Evolutionary conservation across 1,140 invertebrate species (phyloP), one percentile per base, ranked within the genome.

Genomic region (Pygmarrhopalites habei): DNA sequence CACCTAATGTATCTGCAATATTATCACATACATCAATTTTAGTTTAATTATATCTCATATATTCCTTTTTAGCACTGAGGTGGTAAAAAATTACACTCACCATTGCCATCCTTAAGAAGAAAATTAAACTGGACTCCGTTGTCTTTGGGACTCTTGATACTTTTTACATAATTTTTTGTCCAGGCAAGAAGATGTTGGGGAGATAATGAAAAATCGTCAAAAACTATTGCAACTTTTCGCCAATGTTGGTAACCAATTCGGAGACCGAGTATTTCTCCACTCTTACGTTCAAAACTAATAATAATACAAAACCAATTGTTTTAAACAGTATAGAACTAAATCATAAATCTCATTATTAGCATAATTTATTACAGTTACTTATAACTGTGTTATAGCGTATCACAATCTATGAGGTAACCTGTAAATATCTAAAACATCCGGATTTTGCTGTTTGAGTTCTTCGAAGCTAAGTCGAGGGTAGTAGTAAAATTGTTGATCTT

Each of bases 71-170:
- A 41, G 10, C 39, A 12, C 39, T 41, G 10, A 41, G 10, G n/a
- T n/a, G n/a, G n/a, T n/a, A n/a, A n/a, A n/a, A n/a, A 55, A 28
- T 28, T 29, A 55, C 1, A 41, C 23, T 23, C 65, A 70, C 68
- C 65, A 53, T 70, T 67, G 53, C 68, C 68, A 61, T 70, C 68
- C 32, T 70, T 70, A 15, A 70, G 23, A 12, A 70, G 39, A 17
- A 70, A 47, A 35, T 65, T 64, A 29, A 67, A 28, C 47, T 67
- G 68, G n/a, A 62, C 26, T 39, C 44, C 30, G 29, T 30, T 55
- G 14, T 49, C 51, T 17, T 59, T 39, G 17, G 47, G 55, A 21
- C 32, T 52, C 25, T 55, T 32, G 19, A 55, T 47, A 4, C 19
- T 35, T 15, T 25, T n/a, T 14, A 70, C n/a, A 28, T 28, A 62